A percentile compares a stretch with the other conserved stretches of the same genome.
phyloP scores from a whole-genome alignment of 2,113 vertebrate species.

The Chaetodon auriga region DNA sequence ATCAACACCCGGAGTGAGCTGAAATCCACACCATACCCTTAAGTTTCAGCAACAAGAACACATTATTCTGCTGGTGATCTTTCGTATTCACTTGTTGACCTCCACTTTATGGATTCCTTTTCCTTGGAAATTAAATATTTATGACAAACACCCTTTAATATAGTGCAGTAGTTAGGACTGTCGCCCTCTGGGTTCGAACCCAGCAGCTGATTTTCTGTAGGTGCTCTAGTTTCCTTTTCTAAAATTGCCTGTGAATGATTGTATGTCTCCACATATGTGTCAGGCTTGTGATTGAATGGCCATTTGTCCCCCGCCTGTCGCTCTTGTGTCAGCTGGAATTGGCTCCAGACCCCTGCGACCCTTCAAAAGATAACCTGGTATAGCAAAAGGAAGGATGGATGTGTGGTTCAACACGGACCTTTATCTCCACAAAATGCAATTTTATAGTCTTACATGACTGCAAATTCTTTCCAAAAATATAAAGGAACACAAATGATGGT shows the following conservation, averaged over 20 bases:
- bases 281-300: not conserved
- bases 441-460: not conserved
- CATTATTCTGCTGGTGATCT: not conserved
- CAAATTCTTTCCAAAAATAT: not conserved
- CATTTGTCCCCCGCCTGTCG: not conserved
- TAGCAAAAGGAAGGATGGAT: not conserved
- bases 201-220: not conserved
- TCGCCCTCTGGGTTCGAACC: not conserved
- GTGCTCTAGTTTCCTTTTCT: not conserved
- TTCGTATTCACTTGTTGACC: not conserved
- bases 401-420: not conserved
- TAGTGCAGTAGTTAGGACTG: not conserved
- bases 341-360: not conserved
- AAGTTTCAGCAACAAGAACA: slow-evolving; percentile 1
- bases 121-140: not conserved
- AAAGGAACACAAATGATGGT: not conserved
- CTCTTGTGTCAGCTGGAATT: not conserved
- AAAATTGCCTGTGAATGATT: not conserved
- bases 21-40: not conserved
- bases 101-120: not conserved
- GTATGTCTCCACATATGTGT: not conserved
- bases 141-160: not conserved
- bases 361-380: not conserved
- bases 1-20: slow-evolving; percentile 23
- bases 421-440: not conserved